phyloP scores from a whole-genome alignment of 2,888 invertebrate species.

The Aphidius colemani region DNA sequence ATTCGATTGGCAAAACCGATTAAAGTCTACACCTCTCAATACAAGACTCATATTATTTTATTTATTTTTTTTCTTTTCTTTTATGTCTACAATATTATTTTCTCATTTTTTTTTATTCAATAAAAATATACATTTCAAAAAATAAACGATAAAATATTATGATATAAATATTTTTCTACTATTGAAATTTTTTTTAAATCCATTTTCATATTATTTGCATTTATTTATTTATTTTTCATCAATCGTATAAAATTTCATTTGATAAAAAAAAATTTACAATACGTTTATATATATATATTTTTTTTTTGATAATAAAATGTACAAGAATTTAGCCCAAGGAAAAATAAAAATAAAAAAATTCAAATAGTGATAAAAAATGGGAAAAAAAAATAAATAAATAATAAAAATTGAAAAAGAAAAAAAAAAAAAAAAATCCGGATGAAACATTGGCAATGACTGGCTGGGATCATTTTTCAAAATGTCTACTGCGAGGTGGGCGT shows the following conservation, averaged over 20 bases:
- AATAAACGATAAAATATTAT: too few relatives aligned
- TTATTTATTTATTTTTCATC: too few relatives aligned
- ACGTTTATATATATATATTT: not conserved
- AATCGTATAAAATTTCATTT: not conserved
- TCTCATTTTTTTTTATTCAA: not conserved
- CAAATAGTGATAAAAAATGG: not conserved
- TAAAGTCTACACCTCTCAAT: slow-evolving; percentile 45
- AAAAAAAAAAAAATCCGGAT: slow-evolving; percentile 20
- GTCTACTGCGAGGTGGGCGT: slow-evolving; percentile 50
- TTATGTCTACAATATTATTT: not conserved
- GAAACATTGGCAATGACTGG: slow-evolving; percentile 46
- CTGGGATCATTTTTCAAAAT: slow-evolving; percentile 60
- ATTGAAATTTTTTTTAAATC: not conserved
- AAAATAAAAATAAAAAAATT: not conserved
- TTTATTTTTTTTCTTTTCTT: not conserved
- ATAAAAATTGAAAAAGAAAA: slow-evolving; percentile 9
- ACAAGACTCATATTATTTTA: not conserved
- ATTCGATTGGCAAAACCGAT: slow-evolving; percentile 50
- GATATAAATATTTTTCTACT: not conserved
- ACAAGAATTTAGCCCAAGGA: not conserved
- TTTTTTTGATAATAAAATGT: not conserved
- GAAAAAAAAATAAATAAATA: slow-evolving; percentile 12
- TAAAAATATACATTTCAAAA: not conserved
- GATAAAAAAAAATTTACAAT: not conserved
- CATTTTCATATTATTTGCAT: too few relatives aligned